Base-by-base conservation (phyloP, 2,113 vertebrate genomes). In the Marmota monax region DNA sequence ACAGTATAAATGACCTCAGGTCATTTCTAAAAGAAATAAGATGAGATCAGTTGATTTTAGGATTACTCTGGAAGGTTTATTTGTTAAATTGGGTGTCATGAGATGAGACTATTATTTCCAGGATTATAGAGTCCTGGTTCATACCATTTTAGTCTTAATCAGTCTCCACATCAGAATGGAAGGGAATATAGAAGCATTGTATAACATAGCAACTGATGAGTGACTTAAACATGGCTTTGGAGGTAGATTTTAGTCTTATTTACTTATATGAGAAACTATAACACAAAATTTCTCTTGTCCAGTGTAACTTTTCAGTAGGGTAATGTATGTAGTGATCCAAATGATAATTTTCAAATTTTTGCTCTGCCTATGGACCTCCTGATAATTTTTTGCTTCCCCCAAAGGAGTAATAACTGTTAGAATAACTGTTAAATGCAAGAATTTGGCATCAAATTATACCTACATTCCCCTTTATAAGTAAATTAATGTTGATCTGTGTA, bases 111-210 rank as follows among this genome's bases (percentile, higher is more conserved):
- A 0, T 42, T 29, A 56, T 74, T 94, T 87, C 34, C 20, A 58
- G 27, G 34, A 16, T 92, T 32, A 29, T 53, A 78, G 74, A 48
- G 12, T 87, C n/a, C 56, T 73, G 22, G 45, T n/a, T 90, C 61
- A 53, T 96, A 70, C 74, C 34, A 29, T 84, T 72, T 94, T 93
- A 72, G 17, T 78, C 56, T 93, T 86, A 83, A 82, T 80, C 48
- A 58, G 8, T 18, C 2, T 93, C 27, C 53, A 51, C 84, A 56
- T 22, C 78, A 63, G 63, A 63, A 45, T 77, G 29, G 8, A 93
- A 67, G 32, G 86, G 34, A 91, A 91, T 85, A 87, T 73, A 79
- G 27, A 20, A 84, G 67, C 94, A 20, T 32, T 85, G 12, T 82
- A 5, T 74, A 63, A 23, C 61, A 65, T 2, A 80, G 27, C 5